Conservation (phyloP, 1,140 invertebrate genomes). For the Drosophila pachea region DNA sequence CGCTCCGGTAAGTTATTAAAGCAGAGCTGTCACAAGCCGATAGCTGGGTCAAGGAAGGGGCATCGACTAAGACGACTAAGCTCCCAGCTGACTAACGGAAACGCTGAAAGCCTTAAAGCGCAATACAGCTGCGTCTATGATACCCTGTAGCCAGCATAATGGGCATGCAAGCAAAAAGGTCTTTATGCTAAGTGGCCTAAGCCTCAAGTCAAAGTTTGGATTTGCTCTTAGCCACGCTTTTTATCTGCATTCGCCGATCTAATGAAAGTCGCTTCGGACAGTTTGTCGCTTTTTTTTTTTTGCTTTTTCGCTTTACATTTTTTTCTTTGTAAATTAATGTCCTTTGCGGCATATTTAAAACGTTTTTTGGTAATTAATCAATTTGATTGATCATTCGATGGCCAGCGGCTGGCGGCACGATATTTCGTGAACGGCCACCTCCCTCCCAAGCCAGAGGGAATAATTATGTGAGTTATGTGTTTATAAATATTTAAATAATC, state of each 20-base stretch:
- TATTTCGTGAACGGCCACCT: slow-evolving; percentile 19
- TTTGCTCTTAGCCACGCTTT: slow-evolving; percentile 28
- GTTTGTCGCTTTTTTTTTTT: not conserved
- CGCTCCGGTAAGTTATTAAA: too few species aligned
- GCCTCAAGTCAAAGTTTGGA: slow-evolving; percentile 4
- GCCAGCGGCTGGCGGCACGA: slow-evolving; percentile 45
- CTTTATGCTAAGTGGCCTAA: slow-evolving; percentile 36
- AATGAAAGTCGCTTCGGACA: slow-evolving; percentile 24
- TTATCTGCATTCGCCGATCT: slow-evolving; percentile 21
- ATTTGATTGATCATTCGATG: slow-evolving; percentile 71
- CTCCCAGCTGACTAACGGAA: too few species aligned
- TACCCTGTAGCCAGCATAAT: not conserved
- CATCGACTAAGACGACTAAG: too few species aligned
- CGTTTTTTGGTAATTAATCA: slow-evolving; percentile 70
- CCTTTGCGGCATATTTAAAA: slow-evolving; percentile 61
- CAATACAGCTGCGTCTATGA: too few species aligned
- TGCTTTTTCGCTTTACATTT: slow-evolving; percentile 7
- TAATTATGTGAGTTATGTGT: slow-evolving; percentile 56
- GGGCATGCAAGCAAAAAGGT: slow-evolving; percentile 20
- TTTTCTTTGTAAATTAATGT: slow-evolving; percentile 59
- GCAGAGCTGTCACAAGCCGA: not conserved
- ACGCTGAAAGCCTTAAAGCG: too few species aligned
- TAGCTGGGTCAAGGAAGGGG: not conserved
- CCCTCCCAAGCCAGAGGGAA: not conserved
- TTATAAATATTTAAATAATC: slow-evolving; percentile 66